Base-by-base conservation (phyloP, 2,888 invertebrate genomes). In the Tipula helvola region DNA sequence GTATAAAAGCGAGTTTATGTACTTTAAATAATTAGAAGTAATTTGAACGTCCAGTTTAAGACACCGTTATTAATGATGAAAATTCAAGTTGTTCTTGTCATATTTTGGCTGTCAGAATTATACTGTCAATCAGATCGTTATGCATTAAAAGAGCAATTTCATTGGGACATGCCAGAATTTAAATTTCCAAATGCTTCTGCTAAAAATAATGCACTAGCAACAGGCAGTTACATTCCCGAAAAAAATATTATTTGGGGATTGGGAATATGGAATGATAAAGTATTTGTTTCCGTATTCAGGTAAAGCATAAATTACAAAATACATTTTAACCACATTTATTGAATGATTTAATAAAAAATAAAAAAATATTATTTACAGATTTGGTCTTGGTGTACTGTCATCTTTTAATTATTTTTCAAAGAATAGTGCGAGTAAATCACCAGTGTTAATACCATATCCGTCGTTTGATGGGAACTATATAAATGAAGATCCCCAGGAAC, bases 381-480 rank as follows among this genome's bases (percentile, higher is more conserved):
- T 95, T 95, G 94, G 94, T 90, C 91, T 92, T 36, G 96, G 96
- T 0, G 95, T 96, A 0, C 95, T 94, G 10, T 93, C 96, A 8
- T 93, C 95, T 0, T 90, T 96, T 2, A 95, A 94, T 89, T 95
- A 95, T 89, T 91, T 96, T 36, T 93, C 94, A 87, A 88, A 95
- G 8, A 89, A 89, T 3, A 93, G 94, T 88, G 36, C 36, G 5
- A 42, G 10, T 1, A 95, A 95, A 91, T 96, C 97, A 88, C 95
- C 96, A 39, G 91, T 92, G 10, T 90, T 97, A 39, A 94, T 92
- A 86, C 96, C 97, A 0, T 97, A 96, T 90, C 97, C 97, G 3
- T 94, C 93, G 88, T 95, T 95, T 93, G 93, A 95, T 89, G 95
- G 96, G 28, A 98, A 98, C 90, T 57, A 57, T 16, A 7, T 57